Percentiles rank a stretch among this genome's conserved stretches.
These are phyloP conservation scores for Philaenus spumarius DNA, from an alignment of 1,140 invertebrate species.

Conservation along the genomic window DNA sequence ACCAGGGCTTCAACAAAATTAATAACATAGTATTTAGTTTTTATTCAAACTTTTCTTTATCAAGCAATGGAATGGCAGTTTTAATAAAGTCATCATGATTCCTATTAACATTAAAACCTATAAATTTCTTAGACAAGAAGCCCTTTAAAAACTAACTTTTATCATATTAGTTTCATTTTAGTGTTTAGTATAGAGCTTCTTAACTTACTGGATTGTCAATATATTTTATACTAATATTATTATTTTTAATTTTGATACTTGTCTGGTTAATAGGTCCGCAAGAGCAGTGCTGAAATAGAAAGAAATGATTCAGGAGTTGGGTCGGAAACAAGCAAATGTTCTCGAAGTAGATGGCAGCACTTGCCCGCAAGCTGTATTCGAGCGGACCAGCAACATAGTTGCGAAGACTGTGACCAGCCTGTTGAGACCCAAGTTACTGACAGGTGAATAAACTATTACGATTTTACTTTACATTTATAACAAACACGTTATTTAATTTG, in stretches of 20 bases:
- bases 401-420: constrained; percentile 69
- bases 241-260: constrained; percentile 6
- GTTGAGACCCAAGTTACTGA: constrained; percentile 62
- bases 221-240: background rate
- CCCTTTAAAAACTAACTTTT: no score
- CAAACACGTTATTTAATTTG: no score
- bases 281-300: constrained; percentile 59
- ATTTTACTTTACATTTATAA: no score
- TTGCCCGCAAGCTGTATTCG: constrained; percentile 38
- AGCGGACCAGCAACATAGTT: constrained; percentile 50
- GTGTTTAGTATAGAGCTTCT: no score
- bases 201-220: background rate
- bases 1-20: no score
- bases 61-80: no score
- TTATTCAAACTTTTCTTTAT: no score
- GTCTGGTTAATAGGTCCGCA: constrained; percentile 31
- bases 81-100: no score
- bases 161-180: no score
- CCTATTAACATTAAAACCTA: no score
- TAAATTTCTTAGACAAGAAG: no score
- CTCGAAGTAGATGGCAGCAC: constrained; percentile 60
- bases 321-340: constrained; percentile 85
- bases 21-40: no score
- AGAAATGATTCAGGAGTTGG: constrained; percentile 90
- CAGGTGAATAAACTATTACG: constrained; percentile 39